Base-by-base conservation (phyloP, 2,797 vertebrate genomes). In the Remorina albescens region DNA sequence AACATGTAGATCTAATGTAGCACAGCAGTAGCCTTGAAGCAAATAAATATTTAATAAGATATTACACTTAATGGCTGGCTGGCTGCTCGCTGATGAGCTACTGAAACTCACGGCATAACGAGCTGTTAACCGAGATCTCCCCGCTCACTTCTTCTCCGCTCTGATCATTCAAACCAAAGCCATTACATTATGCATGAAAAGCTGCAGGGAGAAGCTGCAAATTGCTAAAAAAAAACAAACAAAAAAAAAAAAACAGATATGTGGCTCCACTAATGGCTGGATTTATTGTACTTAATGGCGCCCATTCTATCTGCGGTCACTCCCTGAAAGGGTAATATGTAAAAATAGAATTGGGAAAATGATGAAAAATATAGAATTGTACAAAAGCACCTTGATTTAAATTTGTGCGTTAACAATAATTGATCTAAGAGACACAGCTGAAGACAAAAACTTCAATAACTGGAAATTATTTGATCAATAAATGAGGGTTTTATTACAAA, bases 21-120 rank as follows among this genome's bases (percentile, higher is more conserved):
- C 85, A 63, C 82, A 84, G 85, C 85, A 62, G 85, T 63, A 69
- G 82, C 71, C 67, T 65, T 65, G 80, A 71, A 86, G 80, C 83
- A 88, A 80, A 92, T 93, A 87, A 90, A 93, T 92, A 91, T 93
- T 92, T 92, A 88, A 93, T 87, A 83, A 84, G 83, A 63, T 80
- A 91, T 91, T 87, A 87, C 61, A 78, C 86, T 85, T 89, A 89
- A 91, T 89, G 88, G 88, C 84, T 82, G 84, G 87, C 80, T 85
- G 80, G 78, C 82, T 84, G 84, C 86, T 86, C 74, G 2, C 82
- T 91, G 92, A 90, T 80, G 87, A 90, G 86, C 78, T 44, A 39
- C 62, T 66, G 85, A 63, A 82, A 86, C 46, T 39, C 53, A 39
- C 18, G 51, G 78, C 73, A 64, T 89, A 90, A 92, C 78, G 81